Percentiles rank a stretch among this genome's conserved stretches.
These are phyloP conservation scores for Mylabris phalerata DNA, from an alignment of 1,140 invertebrate species.

Conservation along the genomic window DNA sequence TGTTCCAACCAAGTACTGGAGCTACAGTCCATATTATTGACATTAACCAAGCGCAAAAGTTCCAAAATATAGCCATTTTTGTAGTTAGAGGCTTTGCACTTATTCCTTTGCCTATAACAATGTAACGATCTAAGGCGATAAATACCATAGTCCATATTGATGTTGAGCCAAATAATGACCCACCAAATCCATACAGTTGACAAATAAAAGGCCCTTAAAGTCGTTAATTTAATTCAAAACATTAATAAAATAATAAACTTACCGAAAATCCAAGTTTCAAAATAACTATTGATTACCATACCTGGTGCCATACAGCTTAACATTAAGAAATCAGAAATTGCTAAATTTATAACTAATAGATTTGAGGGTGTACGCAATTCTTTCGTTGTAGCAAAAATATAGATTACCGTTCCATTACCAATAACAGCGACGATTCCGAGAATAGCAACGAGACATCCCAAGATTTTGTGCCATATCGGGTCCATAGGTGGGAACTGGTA, in stretches of 20 bases:
- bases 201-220: conserved; percentile 58
- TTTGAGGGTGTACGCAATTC: conserved; percentile 75
- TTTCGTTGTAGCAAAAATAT: conserved; percentile 74
- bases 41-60: conserved; percentile 63
- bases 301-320: conserved; percentile 76
- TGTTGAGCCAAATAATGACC: conserved; percentile 69
- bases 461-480: conserved; percentile 69
- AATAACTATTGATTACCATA: conserved; percentile 81
- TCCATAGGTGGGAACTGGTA: conserved; percentile 70
- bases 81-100: conserved; percentile 64
- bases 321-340: conserved; percentile 83
- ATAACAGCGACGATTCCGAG: conserved; percentile 61
- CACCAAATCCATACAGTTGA: conserved; percentile 68
- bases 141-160: conserved; percentile 80
- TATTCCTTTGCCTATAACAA: conserved; percentile 73
- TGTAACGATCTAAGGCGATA: conserved; percentile 77
- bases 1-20: conserved; percentile 73
- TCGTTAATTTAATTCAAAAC: too few species aligned
- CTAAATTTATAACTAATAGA: conserved; percentile 76
- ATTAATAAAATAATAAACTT: too few species aligned
- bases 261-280: conserved; percentile 70
- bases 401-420: conserved; percentile 78
- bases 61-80: conserved; percentile 58
- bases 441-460: conserved; percentile 66
- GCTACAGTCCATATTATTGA: conserved; percentile 60